Base-by-base conservation (phyloP, 2,797 vertebrate species). In the Poeciliopsis paucimaculata region DNA sequence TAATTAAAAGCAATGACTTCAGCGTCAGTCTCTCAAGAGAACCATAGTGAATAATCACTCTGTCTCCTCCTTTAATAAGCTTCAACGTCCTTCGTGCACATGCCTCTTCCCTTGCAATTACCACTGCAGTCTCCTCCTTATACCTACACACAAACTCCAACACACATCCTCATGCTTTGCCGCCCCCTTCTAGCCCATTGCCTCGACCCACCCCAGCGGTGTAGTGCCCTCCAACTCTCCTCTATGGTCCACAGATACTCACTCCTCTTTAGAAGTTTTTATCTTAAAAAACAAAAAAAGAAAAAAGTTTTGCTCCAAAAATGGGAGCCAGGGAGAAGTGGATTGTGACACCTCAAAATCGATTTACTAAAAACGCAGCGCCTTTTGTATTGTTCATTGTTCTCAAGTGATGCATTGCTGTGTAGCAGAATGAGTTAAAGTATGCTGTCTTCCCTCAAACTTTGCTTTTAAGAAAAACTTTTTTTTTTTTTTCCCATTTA, bases 1-100 rank as follows among this genome's bases (percentile, higher is more conserved):
- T 96, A 95, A 96, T 96, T 96, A 96, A 94, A 95, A 95, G 93
- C 91, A 95, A 94, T 92, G 94, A 94, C 90, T 95, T 94, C 87
- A 92, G 95, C 92, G 89, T 94, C 90, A 87, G 90, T 94, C 94
- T 94, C 94, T 93, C 94, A 89, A 92, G 95, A 95, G 94, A 88
- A 89, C 91, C 88, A 83, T 92, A 90, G 93, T 95, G 94, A 95
- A 95, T 95, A 95, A 95, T 95, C 93, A 94, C 94, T 93, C 93
- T 93, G 93, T 95, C 95, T 95, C 93, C 90, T 92, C 88, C 93
- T 95, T 95, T 95, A 95, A 95, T 95, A 95, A 95, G 94, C 94
- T 90, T 88, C 91, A 92, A 90, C 81, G 89, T 93, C 93, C 92
- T 94, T 93, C 90, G 91, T 93, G 90, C 91, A 93, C 93, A 91